Evolutionary conservation across 2,113 vertebrate species (phyloP).

Genomic region (Psammodynastes pulverulentus): DNA sequence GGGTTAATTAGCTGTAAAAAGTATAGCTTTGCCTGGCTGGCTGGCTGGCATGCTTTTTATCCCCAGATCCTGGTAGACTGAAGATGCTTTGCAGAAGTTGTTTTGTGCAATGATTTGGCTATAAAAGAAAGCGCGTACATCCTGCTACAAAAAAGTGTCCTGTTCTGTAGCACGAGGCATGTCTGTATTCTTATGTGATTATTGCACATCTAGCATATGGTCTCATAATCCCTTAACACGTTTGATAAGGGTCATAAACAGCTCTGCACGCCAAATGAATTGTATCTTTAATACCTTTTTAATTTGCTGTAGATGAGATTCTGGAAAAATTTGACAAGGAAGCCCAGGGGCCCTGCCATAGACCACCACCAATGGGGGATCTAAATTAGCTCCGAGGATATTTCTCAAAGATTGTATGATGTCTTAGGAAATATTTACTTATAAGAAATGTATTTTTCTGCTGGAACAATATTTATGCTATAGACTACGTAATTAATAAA

Average conservation of each 20-base stretch:
- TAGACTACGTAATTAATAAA: neutral
- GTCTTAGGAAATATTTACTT: neutral
- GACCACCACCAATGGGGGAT: neutral
- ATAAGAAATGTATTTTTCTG: neutral
- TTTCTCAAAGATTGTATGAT: neutral
- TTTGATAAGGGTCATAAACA: neutral
- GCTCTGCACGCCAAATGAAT: neutral
- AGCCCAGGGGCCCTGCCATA: neutral
- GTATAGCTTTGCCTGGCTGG: constrained; percentile 57
- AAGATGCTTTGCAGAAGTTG: neutral
- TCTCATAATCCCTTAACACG: neutral
- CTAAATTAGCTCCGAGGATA: neutral
- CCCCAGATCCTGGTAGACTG: neutral
- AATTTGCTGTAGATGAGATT: neutral
- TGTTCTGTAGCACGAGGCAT: neutral
- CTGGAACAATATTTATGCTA: neutral
- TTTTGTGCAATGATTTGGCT: constrained; percentile 31
- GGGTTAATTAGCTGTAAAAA: constrained; percentile 31
- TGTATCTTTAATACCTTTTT: neutral
- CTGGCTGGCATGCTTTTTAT: constrained; percentile 56
- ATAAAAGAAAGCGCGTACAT: neutral
- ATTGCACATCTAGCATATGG: neutral
- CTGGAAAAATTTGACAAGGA: constrained; percentile 21
- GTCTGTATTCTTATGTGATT: neutral
- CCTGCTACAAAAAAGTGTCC: no score